A percentile compares a stretch with the other conserved stretches of the same genome.
These are phyloP conservation scores for Cistogaster globosa DNA, from an alignment of 2,888 invertebrate genomes.

Conservation along the genomic window DNA sequence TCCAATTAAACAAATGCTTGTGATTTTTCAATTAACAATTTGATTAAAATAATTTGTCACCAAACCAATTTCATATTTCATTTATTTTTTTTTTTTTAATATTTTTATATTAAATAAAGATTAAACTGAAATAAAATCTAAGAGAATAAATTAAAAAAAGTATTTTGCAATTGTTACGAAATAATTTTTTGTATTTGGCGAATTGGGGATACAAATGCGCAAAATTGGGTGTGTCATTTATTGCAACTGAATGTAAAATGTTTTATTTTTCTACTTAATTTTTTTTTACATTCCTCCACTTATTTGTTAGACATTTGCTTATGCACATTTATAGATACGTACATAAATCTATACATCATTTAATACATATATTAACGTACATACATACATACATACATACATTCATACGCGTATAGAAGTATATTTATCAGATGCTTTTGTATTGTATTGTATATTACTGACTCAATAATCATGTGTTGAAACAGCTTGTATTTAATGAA, in stretches of 20 bases:
- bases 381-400: constrained; percentile 1
- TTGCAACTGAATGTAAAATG: constrained; percentile 23
- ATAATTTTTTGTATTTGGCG: not conserved
- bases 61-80: not conserved
- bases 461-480: constrained; percentile 21
- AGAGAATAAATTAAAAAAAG: no score
- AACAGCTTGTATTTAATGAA: not conserved
- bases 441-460: constrained; percentile 12
- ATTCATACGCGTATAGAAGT: not conserved
- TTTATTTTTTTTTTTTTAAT: not conserved
- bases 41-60: not conserved
- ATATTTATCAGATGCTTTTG: constrained; percentile 16
- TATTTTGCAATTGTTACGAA: not conserved
- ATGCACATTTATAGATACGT: not conserved
- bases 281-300: constrained; percentile 41
- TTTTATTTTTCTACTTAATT: constrained; percentile 40
- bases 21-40: not conserved
- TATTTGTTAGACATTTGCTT: constrained; percentile 37
- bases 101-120: not conserved
- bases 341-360: constrained; percentile 15
- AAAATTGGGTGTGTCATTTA: constrained; percentile 57
- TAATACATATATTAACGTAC: constrained; percentile 11
- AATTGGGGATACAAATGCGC: constrained; percentile 10
- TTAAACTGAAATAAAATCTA: no score
- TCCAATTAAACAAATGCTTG: not conserved